Conservation (phyloP, 2,888 invertebrate species). For the Sericinus montela region DNA sequence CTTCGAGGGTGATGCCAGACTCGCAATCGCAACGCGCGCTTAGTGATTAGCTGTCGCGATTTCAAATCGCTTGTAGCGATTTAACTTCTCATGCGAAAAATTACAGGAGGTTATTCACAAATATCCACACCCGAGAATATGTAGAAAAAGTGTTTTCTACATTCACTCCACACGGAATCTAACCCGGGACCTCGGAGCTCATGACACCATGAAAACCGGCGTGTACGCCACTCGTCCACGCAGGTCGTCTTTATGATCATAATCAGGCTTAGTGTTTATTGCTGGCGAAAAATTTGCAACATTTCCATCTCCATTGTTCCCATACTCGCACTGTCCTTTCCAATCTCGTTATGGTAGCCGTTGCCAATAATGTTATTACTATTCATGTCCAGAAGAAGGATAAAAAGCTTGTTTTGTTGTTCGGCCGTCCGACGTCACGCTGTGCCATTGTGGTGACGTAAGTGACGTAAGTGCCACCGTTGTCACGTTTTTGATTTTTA, state of each 20-base stretch:
- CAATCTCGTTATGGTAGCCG: constrained; percentile 10
- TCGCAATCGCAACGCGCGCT: not conserved
- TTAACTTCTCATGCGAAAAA: too few relatives aligned
- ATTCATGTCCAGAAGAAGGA: constrained; percentile 16
- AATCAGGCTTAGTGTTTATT: too few relatives aligned
- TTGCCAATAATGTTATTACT: constrained; percentile 12
- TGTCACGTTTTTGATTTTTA: too few relatives aligned
- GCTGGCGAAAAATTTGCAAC: constrained; percentile 1
- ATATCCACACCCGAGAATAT: too few relatives aligned
- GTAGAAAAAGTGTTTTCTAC: too few relatives aligned
- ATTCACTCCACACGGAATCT: too few relatives aligned
- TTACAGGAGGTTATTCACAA: too few relatives aligned
- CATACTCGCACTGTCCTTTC: constrained; percentile 5
- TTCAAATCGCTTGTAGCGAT: not conserved
- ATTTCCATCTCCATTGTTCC: not conserved
- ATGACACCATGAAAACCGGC: too few relatives aligned
- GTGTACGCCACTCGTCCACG: too few relatives aligned
- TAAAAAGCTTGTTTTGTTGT: not conserved
- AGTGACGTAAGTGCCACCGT: constrained; percentile 7
- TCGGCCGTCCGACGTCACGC: constrained; percentile 6
- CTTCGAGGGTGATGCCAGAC: constrained; percentile 2
- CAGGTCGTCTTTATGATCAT: too few relatives aligned
- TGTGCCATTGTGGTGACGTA: not conserved
- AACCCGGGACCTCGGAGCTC: too few relatives aligned
- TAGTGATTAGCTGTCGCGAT: constrained; percentile 5